Evolutionary conservation across 2,888 invertebrate species (phyloP), one percentile per base, ranked within the genome.

Genomic region (Drosophila tripunctata): DNA sequence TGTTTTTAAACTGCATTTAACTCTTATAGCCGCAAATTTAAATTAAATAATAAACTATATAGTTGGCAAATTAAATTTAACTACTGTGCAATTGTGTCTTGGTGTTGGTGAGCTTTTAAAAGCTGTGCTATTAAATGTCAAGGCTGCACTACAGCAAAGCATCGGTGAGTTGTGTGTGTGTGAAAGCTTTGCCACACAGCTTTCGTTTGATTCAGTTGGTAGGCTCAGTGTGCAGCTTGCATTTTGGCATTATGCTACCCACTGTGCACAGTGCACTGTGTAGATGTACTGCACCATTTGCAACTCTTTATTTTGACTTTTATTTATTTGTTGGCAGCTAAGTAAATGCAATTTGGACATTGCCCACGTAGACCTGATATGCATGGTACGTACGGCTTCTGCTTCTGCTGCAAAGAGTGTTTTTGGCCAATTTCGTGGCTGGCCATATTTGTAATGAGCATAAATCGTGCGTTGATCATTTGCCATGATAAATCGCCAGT

Each of bases 391-490:
- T 12, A 15, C 41, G n/a, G 41, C 33, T 21, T 52, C 52, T 40
- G 60, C 58, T 63, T 54, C 43, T 54, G 60, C 40, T 52, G 41
- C 45, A 10, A 10, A 27, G 45, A 62, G 60, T 38, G 66, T 76
- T 40, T 61, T 47, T 38, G 64, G 63, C 66, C 85, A 78, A 68
- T 69, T 69, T 85, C 87, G 87, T 85, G 85, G 65, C 66, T 77
- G 78, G 80, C 87, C 83, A 79, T 87, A 87, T 85, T 85, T 85
- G 85, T 83, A 86, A 85, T 85, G 86, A 85, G 86, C 81, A 80
- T 76, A 80, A 83, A 87, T 87, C 86, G 86, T 87, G 86, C 86
- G 82, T 84, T 84, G 86, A 87, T 87, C 82, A 82, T 87, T 86
- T 84, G 87, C 76, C 71, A 83, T 84, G 87, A 88, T 88, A 86